Conservation (phyloP, 2,888 invertebrate genomes). For the Stenotaenia linearis region DNA sequence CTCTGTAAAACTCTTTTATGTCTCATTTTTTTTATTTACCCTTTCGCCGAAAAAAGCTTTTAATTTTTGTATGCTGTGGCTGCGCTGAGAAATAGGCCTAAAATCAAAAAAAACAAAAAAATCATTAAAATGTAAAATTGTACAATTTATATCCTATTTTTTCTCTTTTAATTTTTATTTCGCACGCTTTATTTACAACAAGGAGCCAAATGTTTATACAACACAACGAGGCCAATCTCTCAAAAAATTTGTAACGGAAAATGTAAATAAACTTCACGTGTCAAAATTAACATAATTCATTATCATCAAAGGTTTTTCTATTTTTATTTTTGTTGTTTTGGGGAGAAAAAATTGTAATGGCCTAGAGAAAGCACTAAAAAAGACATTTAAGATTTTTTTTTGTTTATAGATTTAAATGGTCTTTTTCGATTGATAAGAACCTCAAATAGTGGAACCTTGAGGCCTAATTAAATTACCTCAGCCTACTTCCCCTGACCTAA, state of each 20-base stretch:
- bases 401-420: neutral
- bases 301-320: neutral
- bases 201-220: neutral
- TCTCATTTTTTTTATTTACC: constrained; percentile 40
- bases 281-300: neutral
- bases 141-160: too few species aligned
- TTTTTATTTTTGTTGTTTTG: too few species aligned
- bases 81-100: neutral
- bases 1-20: neutral
- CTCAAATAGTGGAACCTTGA: neutral
- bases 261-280: neutral
- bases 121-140: too few species aligned
- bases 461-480: neutral
- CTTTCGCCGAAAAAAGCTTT: constrained; percentile 50
- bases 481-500: neutral
- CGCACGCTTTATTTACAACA: neutral
- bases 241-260: neutral
- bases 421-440: neutral
- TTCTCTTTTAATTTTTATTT: too few species aligned
- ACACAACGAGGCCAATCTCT: neutral
- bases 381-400: neutral
- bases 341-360: too few species aligned
- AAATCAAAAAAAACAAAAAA: neutral
- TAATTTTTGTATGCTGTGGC: constrained; percentile 46
- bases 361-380: neutral